A percentile compares a stretch with the other conserved stretches of the same genome.
phyloP scores from a whole-genome alignment of 2,797 vertebrate species.

The Meda fulgida region DNA sequence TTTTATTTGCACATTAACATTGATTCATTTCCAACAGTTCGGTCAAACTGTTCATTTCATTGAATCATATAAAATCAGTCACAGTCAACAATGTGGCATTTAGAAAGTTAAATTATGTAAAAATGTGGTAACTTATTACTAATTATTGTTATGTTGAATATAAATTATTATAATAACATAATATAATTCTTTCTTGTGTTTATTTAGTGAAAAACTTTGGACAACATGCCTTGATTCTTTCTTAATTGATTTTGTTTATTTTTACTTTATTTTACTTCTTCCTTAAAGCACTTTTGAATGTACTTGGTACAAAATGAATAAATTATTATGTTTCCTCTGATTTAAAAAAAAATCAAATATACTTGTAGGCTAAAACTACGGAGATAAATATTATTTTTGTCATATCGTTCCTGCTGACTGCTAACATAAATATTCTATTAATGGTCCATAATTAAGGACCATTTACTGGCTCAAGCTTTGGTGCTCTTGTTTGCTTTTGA shows the following conservation, averaged over 20 bases:
- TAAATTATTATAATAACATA: too few relatives aligned
- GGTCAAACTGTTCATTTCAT: background rate
- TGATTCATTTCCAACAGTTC: too few relatives aligned
- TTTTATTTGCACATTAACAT: background rate
- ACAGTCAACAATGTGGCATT: background rate
- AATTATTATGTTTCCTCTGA: background rate
- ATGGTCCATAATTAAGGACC: constrained; percentile 8
- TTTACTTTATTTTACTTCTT: background rate
- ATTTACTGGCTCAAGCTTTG: constrained; percentile 33
- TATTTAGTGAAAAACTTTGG: too few relatives aligned
- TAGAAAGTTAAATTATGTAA: background rate
- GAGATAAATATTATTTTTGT: background rate
- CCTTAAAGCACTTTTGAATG: background rate
- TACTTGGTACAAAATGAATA: background rate
- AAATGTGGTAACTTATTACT: background rate
- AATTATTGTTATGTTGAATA: background rate
- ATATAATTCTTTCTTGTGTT: too few relatives aligned
- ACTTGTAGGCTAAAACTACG: background rate
- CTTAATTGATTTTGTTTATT: too few relatives aligned
- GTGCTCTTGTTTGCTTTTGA: constrained; percentile 39
- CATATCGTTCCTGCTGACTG: background rate
- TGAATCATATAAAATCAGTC: background rate
- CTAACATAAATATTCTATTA: constrained; percentile 45
- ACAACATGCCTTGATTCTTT: background rate
- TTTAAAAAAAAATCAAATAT: background rate